Percentiles rank a stretch among this genome's conserved stretches.
phyloP scores from a whole-genome alignment of 1,140 invertebrate species.

The Drosophila pallidifrons region DNA sequence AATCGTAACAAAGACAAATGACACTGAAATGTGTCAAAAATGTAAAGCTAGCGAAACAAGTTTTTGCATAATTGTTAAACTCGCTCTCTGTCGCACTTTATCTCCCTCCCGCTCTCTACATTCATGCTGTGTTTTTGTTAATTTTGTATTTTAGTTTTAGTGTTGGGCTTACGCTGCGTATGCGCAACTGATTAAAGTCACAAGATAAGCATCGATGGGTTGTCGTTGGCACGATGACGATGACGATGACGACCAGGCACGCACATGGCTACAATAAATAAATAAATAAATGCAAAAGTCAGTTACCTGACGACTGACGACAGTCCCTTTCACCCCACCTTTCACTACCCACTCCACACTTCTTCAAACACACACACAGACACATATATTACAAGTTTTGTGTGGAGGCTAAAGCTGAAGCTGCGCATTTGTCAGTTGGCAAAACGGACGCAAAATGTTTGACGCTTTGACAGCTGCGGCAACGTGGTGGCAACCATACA shows the following conservation, averaged over 20 bases:
- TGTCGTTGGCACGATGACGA: too few species aligned
- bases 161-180: neutral
- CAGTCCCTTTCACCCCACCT: neutral
- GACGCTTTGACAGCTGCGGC: conserved; percentile 77
- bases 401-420: conserved; percentile 2
- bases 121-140: neutral
- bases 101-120: neutral
- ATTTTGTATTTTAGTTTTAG: conserved; percentile 1
- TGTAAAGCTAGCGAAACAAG: conserved; percentile 34
- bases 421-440: conserved; percentile 69
- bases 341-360: neutral
- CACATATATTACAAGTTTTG: conserved; percentile 24
- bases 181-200: conserved; percentile 1
- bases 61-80: conserved; percentile 50
- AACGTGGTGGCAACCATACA: conserved; percentile 27
- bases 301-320: conserved; percentile 56
- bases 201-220: neutral
- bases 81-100: neutral
- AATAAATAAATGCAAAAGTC: conserved; percentile 80
- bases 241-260: conserved; percentile 9
- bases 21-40: conserved; percentile 70
- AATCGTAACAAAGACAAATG: conserved; percentile 68
- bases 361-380: neutral
- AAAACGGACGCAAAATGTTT: conserved; percentile 63
- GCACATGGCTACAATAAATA: conserved; percentile 57